Base-by-base conservation (phyloP, 2,797 vertebrate genomes). In the Etheostoma perlongum region DNA sequence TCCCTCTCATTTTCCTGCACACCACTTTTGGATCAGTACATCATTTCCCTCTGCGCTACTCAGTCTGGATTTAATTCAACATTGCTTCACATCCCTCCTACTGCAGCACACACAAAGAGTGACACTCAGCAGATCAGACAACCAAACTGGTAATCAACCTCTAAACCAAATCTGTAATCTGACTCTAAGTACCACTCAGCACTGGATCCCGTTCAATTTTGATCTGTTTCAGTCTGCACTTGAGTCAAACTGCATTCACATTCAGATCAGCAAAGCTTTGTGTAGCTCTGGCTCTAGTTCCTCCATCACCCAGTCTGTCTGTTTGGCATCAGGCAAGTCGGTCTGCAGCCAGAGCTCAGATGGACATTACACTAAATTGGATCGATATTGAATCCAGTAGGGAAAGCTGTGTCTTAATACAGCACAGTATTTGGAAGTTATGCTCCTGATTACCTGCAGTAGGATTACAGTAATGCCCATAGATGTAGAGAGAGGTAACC, bases 351-450 rank as follows among this genome's bases (percentile, higher is more conserved):
- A 91, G 79, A 81, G 65, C 82, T 84, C 71, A 18, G 78, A 85
- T 81, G 83, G 88, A 88, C 89, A 91, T 88, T 82, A 48, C 48
- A 70, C 83, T 76, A 86, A 89, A 91, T 84, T 88, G 85, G 86
- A 92, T 93, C 91, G 89, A 87, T 89, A 84, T 70, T 82, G 77
- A 78, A 84, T 80, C 80, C 83, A 84, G 61, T 58, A 81, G 72
- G 71, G 65, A 85, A 83, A 74, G 52, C 69, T 79, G 60, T 46
- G 83, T 85, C 76, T 85, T 86, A 87, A 85, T 90, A 87, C 73
- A 72, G 72, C 65, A 63, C 60, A 40, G 71, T 76, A 81, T 67
- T 74, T 70, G 67, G 68, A 78, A 75, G 66, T 65, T 54, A 49
- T 68, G 42, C 70, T 78, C 61, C 65, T 68, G 72, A 88, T 87